These are phyloP conservation scores for Scolanthus callimorphus DNA, from an alignment of 92 coral and sea anemone species.

Conservation along the genomic window DNA sequence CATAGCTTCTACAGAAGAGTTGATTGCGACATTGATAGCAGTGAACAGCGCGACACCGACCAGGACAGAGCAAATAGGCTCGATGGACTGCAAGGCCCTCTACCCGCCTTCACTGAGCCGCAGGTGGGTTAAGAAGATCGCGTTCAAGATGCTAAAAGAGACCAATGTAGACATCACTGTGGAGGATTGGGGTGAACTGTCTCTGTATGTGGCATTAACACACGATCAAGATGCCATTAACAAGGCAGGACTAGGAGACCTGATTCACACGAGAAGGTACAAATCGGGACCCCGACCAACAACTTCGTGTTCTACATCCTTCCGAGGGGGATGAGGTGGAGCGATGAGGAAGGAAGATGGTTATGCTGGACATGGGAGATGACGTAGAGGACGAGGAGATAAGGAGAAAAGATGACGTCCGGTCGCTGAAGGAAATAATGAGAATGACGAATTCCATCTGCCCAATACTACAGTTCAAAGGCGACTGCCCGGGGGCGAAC, in stretches of 20 bases:
- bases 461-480: too few species aligned
- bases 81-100: too few species aligned
- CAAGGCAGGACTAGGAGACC: conserved; percentile 13
- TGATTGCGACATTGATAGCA: too few species aligned
- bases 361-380: conserved; percentile 14
- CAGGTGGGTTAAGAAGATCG: too few species aligned
- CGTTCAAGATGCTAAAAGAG: conserved; percentile 15
- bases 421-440: conserved; percentile 13
- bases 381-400: conserved; percentile 6
- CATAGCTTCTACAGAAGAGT: too few species aligned
- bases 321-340: conserved; percentile 26
- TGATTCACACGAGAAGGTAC: conserved; percentile 14
- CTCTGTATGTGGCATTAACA: conserved; percentile 12
- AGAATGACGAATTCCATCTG: conserved; percentile 15
- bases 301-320: conserved; percentile 20
- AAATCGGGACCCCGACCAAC: conserved; percentile 30
- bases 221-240: conserved; percentile 15
- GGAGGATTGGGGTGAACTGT: conserved; percentile 11
- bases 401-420: conserved; percentile 2
- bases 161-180: conserved; percentile 11
- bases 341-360: conserved; percentile 2
- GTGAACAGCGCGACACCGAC: too few species aligned
- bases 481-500: too few species aligned
- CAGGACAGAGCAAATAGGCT: too few species aligned
- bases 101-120: too few species aligned